Percentiles rank a stretch among this genome's conserved stretches.
Evolutionary conservation across 2,113 vertebrate genomes (phyloP).

Genomic region (Pampusana beccarii): DNA sequence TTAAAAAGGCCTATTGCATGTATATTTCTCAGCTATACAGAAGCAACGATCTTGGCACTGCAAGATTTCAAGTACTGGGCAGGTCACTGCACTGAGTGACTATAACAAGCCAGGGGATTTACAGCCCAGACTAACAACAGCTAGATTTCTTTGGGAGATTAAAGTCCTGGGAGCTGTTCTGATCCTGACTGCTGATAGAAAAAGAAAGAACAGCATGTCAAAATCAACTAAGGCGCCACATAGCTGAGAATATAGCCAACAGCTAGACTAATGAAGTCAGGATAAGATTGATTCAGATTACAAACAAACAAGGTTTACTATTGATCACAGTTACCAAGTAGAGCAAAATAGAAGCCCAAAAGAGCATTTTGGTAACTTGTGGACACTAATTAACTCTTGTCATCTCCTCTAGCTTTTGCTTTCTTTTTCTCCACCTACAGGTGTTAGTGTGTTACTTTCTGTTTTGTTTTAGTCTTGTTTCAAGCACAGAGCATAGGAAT

Average conservation of each 20-base stretch:
- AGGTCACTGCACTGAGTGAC: background rate
- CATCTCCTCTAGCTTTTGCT: background rate
- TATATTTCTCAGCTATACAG: background rate
- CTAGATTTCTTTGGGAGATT: background rate
- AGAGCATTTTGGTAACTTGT: background rate
- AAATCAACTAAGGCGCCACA: background rate
- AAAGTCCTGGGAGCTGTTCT: background rate
- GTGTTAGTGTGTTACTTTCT: background rate
- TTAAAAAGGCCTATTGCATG: background rate
- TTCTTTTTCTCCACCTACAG: background rate
- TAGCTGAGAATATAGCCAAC: background rate
- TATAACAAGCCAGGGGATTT: background rate
- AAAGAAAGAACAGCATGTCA: background rate
- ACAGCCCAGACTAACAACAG: background rate
- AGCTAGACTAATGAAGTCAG: background rate
- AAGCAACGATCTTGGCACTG: background rate
- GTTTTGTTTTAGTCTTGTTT: background rate
- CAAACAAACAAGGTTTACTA: background rate
- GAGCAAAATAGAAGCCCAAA: background rate
- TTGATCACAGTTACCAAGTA: background rate
- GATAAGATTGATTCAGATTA: background rate
- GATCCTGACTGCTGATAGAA: background rate
- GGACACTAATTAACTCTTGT: background rate
- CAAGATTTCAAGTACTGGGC: background rate
- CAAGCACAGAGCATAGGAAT: background rate